These are phyloP conservation scores for Drosophila peninsularis DNA, from an alignment of 2,888 invertebrate species.

Conservation along the genomic window DNA sequence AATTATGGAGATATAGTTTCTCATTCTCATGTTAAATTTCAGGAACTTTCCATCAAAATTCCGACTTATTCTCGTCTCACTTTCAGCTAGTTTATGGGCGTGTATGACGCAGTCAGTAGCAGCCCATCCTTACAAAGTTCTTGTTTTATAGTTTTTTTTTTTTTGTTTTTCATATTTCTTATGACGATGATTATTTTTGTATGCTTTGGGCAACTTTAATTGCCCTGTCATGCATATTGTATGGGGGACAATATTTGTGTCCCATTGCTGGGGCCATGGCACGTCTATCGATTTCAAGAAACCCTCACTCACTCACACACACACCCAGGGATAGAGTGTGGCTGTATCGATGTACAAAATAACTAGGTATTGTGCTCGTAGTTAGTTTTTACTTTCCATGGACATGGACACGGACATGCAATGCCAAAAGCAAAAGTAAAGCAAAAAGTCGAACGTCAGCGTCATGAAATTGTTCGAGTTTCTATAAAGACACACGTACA, in stretches of 20 bases:
- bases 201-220: slow-evolving; percentile 65
- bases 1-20: no score
- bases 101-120: neutral
- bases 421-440: slow-evolving; percentile 73
- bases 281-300: slow-evolving; percentile 66
- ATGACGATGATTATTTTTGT: slow-evolving; percentile 45
- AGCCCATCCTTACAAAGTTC: neutral
- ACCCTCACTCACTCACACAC: slow-evolving; percentile 12
- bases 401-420: slow-evolving; percentile 67
- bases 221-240: slow-evolving; percentile 64
- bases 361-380: slow-evolving; percentile 41
- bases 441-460: slow-evolving; percentile 72
- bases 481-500: slow-evolving; percentile 29
- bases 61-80: neutral
- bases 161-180: slow-evolving; percentile 30
- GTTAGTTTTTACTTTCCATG: slow-evolving; percentile 73
- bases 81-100: neutral
- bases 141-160: neutral
- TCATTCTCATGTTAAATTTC: no score
- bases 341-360: slow-evolving; percentile 39
- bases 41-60: no score
- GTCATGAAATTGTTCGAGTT: slow-evolving; percentile 59
- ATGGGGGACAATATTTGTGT: slow-evolving; percentile 51
- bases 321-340: slow-evolving; percentile 2
- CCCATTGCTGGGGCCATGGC: slow-evolving; percentile 50